Evolutionary conservation across 2,797 vertebrate genomes (phyloP), one percentile per base, ranked within the genome.

Genomic region (Calcarius lapponicus): DNA sequence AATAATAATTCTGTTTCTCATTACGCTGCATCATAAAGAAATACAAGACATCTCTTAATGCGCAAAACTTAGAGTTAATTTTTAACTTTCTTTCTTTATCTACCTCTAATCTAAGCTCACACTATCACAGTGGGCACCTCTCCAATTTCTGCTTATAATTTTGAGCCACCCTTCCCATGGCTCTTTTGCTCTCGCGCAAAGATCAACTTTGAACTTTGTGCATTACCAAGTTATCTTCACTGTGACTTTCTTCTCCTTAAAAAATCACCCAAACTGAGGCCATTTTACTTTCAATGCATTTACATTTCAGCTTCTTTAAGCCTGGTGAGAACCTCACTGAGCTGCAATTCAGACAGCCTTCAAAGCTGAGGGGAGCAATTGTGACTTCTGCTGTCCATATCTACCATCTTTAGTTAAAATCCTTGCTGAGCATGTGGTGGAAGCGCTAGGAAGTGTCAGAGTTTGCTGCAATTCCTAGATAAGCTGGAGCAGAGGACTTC

Each of bases 51-150:
- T 53, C 45, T 84, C 54, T 54, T 61, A 90, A 86, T 0, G 8
- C 7, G n/a, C 51, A 92, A 79, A 93, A 84, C 31, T 47, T 90
- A 13, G 36, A 79, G 91, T 93, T 96, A 93, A 96, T 36, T 32
- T 43, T 96, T 95, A 96, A 94, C 91, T 75, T 61, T 34, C 20
- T 32, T 70, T 80, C 69, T 90, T 92, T 93, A 95, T 92, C 92
- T 82, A 2, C 19, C 25, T 51, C 36, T 80, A 45, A 94, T 17
- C 61, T 74, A 61, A 91, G 20, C 32, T 73, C 69, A 67, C 56
- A 45, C 40, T 80, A 80, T 90, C 72, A 78, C 80, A 80, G 34
- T 25, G 65, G 88, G 88, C 88, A 96, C 53, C 48, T 43, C 45
- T 94, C 92, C 90, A 94, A 74, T 70, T 83, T 74, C 80, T 80